Evolutionary conservation across 2,113 vertebrate genomes (phyloP), one percentile per base, ranked within the genome.

Genomic region (Anarrhichthys ocellatus): DNA sequence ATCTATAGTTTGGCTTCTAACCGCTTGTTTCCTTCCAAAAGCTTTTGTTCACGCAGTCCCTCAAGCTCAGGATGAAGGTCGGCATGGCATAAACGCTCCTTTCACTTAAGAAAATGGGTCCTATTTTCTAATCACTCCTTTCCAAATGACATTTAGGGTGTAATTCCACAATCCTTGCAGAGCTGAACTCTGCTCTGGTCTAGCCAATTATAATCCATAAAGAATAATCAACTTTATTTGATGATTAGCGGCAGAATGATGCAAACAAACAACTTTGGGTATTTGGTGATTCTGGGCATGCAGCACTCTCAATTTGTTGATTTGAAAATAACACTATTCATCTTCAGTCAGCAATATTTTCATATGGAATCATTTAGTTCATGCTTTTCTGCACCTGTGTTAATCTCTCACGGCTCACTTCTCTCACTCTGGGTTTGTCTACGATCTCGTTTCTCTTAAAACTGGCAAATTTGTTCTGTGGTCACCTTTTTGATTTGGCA

Each of bases 31-130:
- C 32, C 50, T 61, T 76, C 75, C 79, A 72, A 92, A 95, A 95
- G 93, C 88, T 36, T 72, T 80, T 64, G 2, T 66, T 86, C 72
- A 78, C 56, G 74, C 80, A 69, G 59, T 24, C 58, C 32, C 52
- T 29, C 75, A 54, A 2, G 61, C 76, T 83, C 87, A 94, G 87
- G 91, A 92, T 76, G 83, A 92, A 94, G 94, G 92, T 95, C 36
- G 67, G 91, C 88, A 90, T 67, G 42, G 11, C 75, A 69, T 86
- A 70, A 89, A 86, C 92, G 75, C 74, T 85, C 42, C 32, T 74
- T 40, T 74, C 62, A 66, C 40, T 73, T 11, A 81, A 71, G 36
- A 17, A 65, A 78, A 73, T 80, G 1, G 48, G 22, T 75, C 0
- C 0, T 11, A 9, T 17, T 71, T 44, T 81, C 65, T 56, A 18